Evolutionary conservation across 1,140 invertebrate genomes (phyloP), one percentile per base, ranked within the genome.

Genomic region (Drosophila tristis): DNA sequence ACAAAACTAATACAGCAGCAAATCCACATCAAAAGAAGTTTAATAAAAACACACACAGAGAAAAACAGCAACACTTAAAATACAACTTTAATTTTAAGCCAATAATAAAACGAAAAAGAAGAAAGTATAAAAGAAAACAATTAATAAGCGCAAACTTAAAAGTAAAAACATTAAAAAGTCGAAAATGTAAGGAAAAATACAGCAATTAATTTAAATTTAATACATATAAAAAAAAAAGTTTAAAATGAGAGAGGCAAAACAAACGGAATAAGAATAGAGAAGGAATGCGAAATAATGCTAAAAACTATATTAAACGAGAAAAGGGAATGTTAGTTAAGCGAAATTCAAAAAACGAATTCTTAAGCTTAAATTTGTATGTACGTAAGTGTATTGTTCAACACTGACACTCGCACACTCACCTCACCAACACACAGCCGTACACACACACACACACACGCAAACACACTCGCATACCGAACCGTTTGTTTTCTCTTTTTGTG

Each of bases 351-450:
- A 78, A 87, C 81, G 81, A 81, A 75, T 71, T 87, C 78, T 86
- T 86, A 86, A 87, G 82, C 82, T 79, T 87, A 87, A 89, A 82
- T 79, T 78, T 85, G 77, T 85, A 86, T 84, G 80, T 84, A 85
- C 55, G 72, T 87, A 78, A 75, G 82, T 86, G 80, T 85, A 80
- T 71, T 84, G 72, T 84, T 78, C 66, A 54, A 56, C 48, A 56
- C 47, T 51, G 39, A 26, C 23, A 62, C 29, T 66, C 31, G 54
- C 61, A 53, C 42, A 56, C 42, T 50, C 31, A 51, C 23, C 48
- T 15, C 78, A 61, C 53, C 42, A 42, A 75, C 43, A 60, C 50
- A 74, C 43, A 11, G 3, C 16, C 25, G 6, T 25, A 60, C 44
- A 49, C 43, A 57, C 15, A 63, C 67, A 63, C 29, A 51, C 29